A percentile compares a stretch with the other conserved stretches of the same genome.
Evolutionary conservation across 2,888 invertebrate species (phyloP).

Genomic region (Endotricha flammealis): DNA sequence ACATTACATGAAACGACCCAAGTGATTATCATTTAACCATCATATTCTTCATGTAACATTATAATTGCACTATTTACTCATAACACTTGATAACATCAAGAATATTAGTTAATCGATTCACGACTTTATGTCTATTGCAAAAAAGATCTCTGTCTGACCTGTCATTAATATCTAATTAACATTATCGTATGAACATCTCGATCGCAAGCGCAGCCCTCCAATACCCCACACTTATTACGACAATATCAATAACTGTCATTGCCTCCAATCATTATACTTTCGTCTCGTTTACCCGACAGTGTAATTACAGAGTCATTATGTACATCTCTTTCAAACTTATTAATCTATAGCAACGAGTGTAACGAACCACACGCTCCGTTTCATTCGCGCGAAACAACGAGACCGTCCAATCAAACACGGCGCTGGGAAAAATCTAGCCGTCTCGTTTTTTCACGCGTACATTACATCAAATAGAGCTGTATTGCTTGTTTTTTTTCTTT

Average conservation of each 20-base stretch:
- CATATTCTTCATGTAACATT: not conserved
- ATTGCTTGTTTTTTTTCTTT: conserved; percentile 40
- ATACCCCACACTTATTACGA: conserved; percentile 53
- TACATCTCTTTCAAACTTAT: conserved; percentile 71
- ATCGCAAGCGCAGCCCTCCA: conserved; percentile 44
- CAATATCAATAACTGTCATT: conserved; percentile 75
- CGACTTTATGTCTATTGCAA: conserved; percentile 11
- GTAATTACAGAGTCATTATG: conserved; percentile 64
- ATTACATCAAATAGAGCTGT: conserved; percentile 44
- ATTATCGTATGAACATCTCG: conserved; percentile 36
- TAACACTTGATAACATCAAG: not conserved
- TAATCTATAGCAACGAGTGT: conserved; percentile 52
- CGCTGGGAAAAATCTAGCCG: conserved; percentile 35
- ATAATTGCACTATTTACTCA: conserved; percentile 1
- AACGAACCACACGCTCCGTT: conserved; percentile 56
- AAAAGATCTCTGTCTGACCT: conserved; percentile 19
- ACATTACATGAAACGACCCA: not conserved
- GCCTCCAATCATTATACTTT: conserved; percentile 64
- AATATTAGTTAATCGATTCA: not conserved
- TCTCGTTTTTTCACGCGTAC: conserved; percentile 45
- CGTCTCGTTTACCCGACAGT: conserved; percentile 69
- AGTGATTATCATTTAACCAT: not conserved
- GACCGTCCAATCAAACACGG: conserved; percentile 32
- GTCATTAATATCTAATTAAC: conserved; percentile 71
- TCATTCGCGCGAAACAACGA: conserved; percentile 54